Evolutionary conservation across 92 coral and sea anemone genomes (phyloP).

Genomic region (Isaurus tuberculatus): DNA sequence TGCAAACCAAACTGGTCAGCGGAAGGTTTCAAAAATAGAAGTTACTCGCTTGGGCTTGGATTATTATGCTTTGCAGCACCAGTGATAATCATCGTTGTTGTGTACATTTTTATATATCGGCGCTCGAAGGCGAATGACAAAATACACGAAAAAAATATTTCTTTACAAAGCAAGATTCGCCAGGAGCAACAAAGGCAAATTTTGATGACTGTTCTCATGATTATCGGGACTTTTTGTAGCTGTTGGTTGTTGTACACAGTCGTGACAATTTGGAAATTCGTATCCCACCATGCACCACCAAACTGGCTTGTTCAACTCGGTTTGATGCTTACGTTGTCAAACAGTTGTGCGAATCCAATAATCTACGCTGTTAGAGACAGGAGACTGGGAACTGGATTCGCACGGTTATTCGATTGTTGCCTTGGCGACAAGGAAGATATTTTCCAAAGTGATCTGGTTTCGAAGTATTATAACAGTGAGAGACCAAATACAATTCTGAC

Average conservation of each 20-base stretch:
- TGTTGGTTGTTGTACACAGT: slow-evolving; percentile 87
- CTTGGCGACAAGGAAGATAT: background rate
- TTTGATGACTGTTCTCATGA: slow-evolving; percentile 70
- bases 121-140: slow-evolving; percentile 64
- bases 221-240: slow-evolving; percentile 70
- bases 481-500: background rate
- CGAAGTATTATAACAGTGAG: slow-evolving; percentile 9
- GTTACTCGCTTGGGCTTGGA: slow-evolving; percentile 76
- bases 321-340: slow-evolving; percentile 68
- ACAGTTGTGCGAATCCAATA: slow-evolving; percentile 78
- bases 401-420: slow-evolving; percentile 43
- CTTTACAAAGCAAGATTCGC: slow-evolving; percentile 25
- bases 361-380: slow-evolving; percentile 81
- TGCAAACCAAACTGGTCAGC: slow-evolving; percentile 95
- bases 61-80: slow-evolving; percentile 81
- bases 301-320: slow-evolving; percentile 86
- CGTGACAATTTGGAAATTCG: slow-evolving; percentile 72
- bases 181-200: slow-evolving; percentile 70
- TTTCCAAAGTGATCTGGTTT: background rate
- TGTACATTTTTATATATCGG: slow-evolving; percentile 67
- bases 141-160: slow-evolving; percentile 49
- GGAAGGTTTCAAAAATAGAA: slow-evolving; percentile 52
- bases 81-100: slow-evolving; percentile 62
- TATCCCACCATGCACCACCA: slow-evolving; percentile 66
- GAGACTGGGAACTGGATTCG: slow-evolving; percentile 59